Evolutionary conservation across 2,113 vertebrate genomes (phyloP), one percentile per base, ranked within the genome.

Genomic region (Otocyon megalotis): DNA sequence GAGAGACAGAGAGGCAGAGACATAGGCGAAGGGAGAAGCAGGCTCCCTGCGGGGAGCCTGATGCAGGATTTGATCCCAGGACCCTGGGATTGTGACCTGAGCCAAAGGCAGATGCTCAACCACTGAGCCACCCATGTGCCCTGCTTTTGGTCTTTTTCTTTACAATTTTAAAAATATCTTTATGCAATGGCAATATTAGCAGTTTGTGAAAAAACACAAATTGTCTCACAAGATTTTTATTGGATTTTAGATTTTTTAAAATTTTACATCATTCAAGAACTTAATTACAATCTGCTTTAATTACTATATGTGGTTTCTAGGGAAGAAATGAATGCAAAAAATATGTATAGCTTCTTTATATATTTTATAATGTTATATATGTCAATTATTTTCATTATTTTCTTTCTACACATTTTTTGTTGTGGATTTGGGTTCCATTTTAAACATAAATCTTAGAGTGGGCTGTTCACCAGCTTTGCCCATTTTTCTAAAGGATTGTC

Each of bases 341-440:
- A 60, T 84, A 19, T 62, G 71, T 53, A 20, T 56, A 81, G 16
- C 20, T 28, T 74, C 43, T 63, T 87, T 17, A 63, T 76, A n/a
- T 30, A 30, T 71, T 95, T 91, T 91, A 53, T 19, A 37, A 19
- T 72, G 79, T 82, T 54, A 26, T 26, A 58, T 32, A 86, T 24
- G 13, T 80, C 32, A 80, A 43, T 80, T 79, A 60, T 91, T 71
- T 92, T 62, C 16, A 87, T 71, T 81, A 81, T 74, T 92, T 80
- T 71, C 63, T 65, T 65, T 74, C 62, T 88, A 35, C 19, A 56
- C 56, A 37, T 67, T 65, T n/a, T 67, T 65, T n/a, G 32, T 7
- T 95, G 14, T 83, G 54, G 24, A 82, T 50, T 63, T 82, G 28
- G 43, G 9, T 84, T 93, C 83, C 26, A 72, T 83, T 60, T 65